Evolutionary conservation across 1,140 invertebrate species (phyloP).

Genomic region (Agraylea sexmaculata): DNA sequence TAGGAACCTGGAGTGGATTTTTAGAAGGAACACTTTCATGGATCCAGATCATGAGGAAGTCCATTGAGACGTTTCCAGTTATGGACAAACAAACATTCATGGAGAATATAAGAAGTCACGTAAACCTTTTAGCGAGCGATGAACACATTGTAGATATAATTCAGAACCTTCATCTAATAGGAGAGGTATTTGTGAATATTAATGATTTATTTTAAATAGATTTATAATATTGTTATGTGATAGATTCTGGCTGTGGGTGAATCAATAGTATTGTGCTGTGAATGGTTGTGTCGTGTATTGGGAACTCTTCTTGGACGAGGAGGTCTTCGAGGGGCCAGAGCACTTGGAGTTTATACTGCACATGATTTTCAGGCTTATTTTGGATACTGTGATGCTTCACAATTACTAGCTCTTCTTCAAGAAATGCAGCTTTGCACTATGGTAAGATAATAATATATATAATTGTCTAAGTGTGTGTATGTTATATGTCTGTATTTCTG

Average conservation of each 20-base stretch:
- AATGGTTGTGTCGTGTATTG: constrained; percentile 62
- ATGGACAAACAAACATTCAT: constrained; percentile 55
- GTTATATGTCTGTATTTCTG: too few relatives aligned
- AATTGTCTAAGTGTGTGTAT: too few relatives aligned
- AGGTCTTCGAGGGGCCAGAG: constrained; percentile 44
- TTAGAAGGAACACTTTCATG: constrained; percentile 48
- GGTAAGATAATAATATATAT: too few relatives aligned
- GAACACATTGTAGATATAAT: constrained; percentile 54
- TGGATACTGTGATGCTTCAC: constrained; percentile 60
- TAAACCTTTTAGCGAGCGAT: constrained; percentile 59
- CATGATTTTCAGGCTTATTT: constrained; percentile 70
- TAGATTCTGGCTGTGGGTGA: constrained; percentile 39
- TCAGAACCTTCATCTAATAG: constrained; percentile 56
- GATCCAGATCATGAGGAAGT: constrained; percentile 42
- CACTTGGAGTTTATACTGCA: constrained; percentile 63
- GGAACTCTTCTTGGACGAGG: constrained; percentile 50
- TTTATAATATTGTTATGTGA: neutral
- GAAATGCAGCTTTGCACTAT: constrained; percentile 58
- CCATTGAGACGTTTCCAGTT: constrained; percentile 49
- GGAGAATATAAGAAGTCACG: constrained; percentile 45
- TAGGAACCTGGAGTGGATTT: constrained; percentile 46
- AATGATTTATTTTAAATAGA: neutral
- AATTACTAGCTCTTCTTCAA: constrained; percentile 57
- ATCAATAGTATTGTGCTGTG: constrained; percentile 59
- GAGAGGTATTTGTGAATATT: constrained; percentile 43